Evolutionary conservation across 1,140 invertebrate species (phyloP).

Genomic region (Papilio glaucus): DNA sequence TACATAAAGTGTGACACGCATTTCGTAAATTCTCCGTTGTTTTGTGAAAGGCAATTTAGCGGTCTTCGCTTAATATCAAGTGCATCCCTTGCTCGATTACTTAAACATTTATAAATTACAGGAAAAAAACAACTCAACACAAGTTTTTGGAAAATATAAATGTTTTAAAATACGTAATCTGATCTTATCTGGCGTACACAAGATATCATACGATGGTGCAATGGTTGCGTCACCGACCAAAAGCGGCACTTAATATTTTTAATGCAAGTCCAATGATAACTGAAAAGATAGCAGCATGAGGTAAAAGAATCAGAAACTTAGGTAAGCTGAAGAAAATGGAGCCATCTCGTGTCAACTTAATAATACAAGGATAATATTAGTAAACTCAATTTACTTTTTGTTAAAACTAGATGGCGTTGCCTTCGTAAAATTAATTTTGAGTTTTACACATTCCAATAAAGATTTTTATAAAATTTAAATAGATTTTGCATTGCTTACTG

Average conservation of each 20-base stretch:
- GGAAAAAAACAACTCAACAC: not conserved
- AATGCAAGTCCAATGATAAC: not conserved
- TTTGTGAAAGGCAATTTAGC: not conserved
- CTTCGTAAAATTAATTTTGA: not conserved
- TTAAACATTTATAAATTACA: not conserved
- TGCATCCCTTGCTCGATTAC: not conserved
- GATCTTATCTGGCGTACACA: not conserved
- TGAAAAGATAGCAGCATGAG: constrained; percentile 1
- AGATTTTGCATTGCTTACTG: too few relatives aligned
- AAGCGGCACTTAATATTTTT: constrained; percentile 5
- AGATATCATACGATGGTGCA: not conserved
- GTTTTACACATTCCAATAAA: too few relatives aligned
- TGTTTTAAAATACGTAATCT: constrained; percentile 3
- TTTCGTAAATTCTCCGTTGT: too few relatives aligned
- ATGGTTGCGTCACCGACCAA: not conserved
- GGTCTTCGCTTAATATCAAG: not conserved
- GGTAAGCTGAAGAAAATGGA: not conserved
- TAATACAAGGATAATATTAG: not conserved
- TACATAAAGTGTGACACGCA: too few relatives aligned
- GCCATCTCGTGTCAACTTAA: not conserved
- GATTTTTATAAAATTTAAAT: too few relatives aligned
- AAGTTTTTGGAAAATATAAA: not conserved
- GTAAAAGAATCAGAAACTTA: not conserved
- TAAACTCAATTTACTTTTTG: not conserved
- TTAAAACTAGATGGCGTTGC: constrained; percentile 5